phyloP scores from a whole-genome alignment of 2,113 vertebrate species.

The Morone chrysops region DNA sequence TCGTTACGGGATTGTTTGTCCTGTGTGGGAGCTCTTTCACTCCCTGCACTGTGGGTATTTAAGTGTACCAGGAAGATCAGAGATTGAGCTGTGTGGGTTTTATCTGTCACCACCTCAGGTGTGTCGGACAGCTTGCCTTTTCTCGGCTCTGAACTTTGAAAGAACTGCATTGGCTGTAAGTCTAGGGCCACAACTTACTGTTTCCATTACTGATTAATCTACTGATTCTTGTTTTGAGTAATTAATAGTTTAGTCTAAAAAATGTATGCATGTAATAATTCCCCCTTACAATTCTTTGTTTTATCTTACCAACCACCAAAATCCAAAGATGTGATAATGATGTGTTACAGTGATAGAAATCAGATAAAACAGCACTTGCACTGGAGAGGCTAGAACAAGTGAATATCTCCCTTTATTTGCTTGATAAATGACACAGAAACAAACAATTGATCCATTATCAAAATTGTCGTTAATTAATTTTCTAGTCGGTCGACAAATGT shows the following conservation, averaged over 20 bases:
- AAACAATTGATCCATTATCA: background rate
- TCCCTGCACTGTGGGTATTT: constrained; percentile 43
- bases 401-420: background rate
- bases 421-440: background rate
- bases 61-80: constrained; percentile 33
- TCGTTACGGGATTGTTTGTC: constrained; percentile 30
- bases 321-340: background rate
- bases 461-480: background rate
- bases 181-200: background rate
- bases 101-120: constrained; percentile 55
- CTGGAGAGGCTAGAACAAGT: background rate
- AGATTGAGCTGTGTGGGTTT: constrained; percentile 64
- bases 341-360: background rate
- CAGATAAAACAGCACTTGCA: background rate
- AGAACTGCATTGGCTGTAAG: constrained; percentile 2
- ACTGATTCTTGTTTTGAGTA: background rate
- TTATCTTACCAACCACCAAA: background rate
- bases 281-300: background rate
- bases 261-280: background rate
- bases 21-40: constrained; percentile 50
- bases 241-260: too few species aligned
- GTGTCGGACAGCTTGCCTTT: constrained; percentile 13
- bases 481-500: too few species aligned
- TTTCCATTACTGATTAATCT: background rate
- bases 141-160: constrained; percentile 12